Evolutionary conservation across 2,797 vertebrate species (phyloP).

Genomic region (Falco peregrinus): DNA sequence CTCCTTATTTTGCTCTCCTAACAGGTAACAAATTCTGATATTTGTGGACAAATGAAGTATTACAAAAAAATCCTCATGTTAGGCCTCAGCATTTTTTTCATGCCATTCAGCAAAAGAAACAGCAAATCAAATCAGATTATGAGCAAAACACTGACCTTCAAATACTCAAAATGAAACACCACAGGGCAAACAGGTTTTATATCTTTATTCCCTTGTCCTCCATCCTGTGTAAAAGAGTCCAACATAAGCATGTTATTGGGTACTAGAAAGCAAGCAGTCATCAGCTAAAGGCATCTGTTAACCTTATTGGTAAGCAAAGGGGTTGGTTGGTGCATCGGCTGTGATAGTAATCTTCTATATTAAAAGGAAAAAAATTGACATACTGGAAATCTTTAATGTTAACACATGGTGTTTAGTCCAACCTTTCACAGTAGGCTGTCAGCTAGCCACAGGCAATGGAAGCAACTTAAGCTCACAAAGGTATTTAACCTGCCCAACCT

Average conservation of each 20-base stretch:
- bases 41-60: neutral
- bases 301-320: neutral
- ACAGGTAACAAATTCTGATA: neutral
- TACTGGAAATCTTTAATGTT: neutral
- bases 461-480: neutral
- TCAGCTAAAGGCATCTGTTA: neutral
- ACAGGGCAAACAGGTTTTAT: neutral
- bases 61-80: neutral
- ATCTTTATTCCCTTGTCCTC: neutral
- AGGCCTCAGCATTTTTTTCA: neutral
- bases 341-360: neutral
- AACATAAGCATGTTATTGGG: neutral
- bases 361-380: neutral
- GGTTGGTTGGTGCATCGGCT: neutral
- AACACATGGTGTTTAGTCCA: neutral
- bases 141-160: neutral
- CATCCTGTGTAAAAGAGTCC: neutral
- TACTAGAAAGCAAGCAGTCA: neutral
- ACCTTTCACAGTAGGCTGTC: neutral
- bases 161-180: neutral
- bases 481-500: neutral
- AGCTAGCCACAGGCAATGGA: neutral
- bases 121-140: neutral
- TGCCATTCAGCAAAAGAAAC: neutral
- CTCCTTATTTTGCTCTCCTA: neutral